Percentiles rank a stretch among this genome's conserved stretches.
Conservation (phyloP, 1,140 invertebrate species). For the Diachasmimorpha longicaudata region DNA sequence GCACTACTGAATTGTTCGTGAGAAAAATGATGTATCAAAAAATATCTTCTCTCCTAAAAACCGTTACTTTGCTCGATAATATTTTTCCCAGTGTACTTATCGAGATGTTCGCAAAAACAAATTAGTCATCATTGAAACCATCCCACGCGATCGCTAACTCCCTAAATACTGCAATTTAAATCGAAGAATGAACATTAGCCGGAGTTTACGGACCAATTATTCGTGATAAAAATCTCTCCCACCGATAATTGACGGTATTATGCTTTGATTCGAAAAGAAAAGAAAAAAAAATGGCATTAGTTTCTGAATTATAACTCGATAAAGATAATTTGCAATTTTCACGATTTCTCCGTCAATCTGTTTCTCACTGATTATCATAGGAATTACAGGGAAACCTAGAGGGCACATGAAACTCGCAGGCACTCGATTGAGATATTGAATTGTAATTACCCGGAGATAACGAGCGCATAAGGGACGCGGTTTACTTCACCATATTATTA, state of each 20-base stretch:
- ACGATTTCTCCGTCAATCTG: not conserved
- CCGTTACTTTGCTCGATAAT: too few species aligned
- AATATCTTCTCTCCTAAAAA: too few species aligned
- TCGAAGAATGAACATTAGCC: not conserved
- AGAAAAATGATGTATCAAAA: too few species aligned
- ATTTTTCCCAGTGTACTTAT: too few species aligned
- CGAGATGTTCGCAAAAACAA: too few species aligned
- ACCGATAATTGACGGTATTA: not conserved
- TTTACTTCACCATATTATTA: not conserved
- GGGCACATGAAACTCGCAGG: not conserved
- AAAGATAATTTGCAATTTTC: not conserved
- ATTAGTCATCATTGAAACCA: not conserved
- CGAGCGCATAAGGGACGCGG: not conserved
- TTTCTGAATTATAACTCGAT: not conserved
- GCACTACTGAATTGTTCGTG: too few species aligned
- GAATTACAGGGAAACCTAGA: not conserved
- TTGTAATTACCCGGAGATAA: constrained; percentile 5
- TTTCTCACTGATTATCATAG: not conserved
- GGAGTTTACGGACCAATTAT: not conserved
- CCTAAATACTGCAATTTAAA: not conserved
- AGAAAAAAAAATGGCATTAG: not conserved
- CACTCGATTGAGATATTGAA: constrained; percentile 7
- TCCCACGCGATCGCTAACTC: too few species aligned
- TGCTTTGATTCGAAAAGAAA: not conserved
- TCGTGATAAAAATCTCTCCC: not conserved